phyloP scores from a whole-genome alignment of 2,888 invertebrate genomes.

The Nymphalis urticae region DNA sequence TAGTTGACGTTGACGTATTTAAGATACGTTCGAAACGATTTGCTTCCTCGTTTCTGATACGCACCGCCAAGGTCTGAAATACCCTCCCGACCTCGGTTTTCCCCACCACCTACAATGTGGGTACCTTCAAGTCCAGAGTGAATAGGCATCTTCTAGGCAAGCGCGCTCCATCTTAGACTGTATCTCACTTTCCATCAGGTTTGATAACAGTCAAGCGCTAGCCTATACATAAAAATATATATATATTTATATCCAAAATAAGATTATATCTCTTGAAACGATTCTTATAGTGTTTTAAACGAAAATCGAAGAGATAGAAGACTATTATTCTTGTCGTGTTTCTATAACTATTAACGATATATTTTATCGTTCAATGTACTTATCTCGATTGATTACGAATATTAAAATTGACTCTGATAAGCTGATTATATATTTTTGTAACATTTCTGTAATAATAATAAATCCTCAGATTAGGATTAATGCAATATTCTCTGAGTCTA shows the following conservation, averaged over 20 bases:
- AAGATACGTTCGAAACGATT: too few relatives aligned
- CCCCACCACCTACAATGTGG: too few relatives aligned
- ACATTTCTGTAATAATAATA: conserved; percentile 9
- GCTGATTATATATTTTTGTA: conserved; percentile 9
- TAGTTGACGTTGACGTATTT: too few relatives aligned
- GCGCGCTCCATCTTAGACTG: too few relatives aligned
- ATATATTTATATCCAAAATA: background rate
- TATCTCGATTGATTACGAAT: conserved; percentile 25
- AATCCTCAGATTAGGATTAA: background rate
- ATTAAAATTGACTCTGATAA: conserved; percentile 17
- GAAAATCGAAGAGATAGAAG: background rate
- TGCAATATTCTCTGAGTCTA: background rate
- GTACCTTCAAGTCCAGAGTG: too few relatives aligned
- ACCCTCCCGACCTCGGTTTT: too few relatives aligned
- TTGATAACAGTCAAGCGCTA: too few relatives aligned
- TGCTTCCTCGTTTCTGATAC: too few relatives aligned
- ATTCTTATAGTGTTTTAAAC: background rate
- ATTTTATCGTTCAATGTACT: conserved; percentile 36
- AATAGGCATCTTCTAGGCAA: too few relatives aligned
- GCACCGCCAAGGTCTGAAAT: too few relatives aligned
- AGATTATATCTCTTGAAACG: background rate
- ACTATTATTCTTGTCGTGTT: background rate
- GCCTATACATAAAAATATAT: too few relatives aligned
- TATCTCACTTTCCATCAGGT: too few relatives aligned
- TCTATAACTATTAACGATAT: conserved; percentile 8